Conservation (phyloP, 1,140 invertebrate genomes). For the Drosophila navojoa region DNA sequence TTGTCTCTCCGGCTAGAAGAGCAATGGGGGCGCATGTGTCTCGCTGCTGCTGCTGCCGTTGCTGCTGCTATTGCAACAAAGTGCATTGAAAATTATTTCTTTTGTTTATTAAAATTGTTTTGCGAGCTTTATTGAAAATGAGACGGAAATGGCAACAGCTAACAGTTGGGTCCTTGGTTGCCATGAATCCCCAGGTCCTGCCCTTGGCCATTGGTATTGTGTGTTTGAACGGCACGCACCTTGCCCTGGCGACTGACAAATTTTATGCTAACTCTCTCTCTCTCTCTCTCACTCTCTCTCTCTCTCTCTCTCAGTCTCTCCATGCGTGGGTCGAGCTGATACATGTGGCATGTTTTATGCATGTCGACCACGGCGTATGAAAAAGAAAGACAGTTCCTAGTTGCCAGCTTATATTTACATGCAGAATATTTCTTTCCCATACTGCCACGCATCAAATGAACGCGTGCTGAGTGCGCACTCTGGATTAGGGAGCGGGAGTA, state of each 20-base stretch:
- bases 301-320: not conserved
- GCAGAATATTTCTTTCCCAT: constrained; percentile 28
- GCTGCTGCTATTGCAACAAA: constrained; percentile 34
- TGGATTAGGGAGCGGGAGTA: constrained; percentile 16
- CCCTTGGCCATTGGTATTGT: constrained; percentile 6
- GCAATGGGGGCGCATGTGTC: constrained; percentile 48
- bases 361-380: constrained; percentile 1
- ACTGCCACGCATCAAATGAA: constrained; percentile 38
- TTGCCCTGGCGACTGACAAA: constrained; percentile 23
- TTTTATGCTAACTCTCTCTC: constrained; percentile 23
- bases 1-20: constrained; percentile 9
- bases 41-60: constrained; percentile 4
- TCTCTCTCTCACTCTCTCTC: too few species aligned
- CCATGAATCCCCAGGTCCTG: not conserved
- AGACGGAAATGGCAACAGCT: constrained; percentile 13
- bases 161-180: constrained; percentile 18
- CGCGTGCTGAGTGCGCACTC: constrained; percentile 45
- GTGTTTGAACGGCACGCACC: constrained; percentile 15
- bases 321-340: constrained; percentile 4
- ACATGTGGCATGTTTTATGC: constrained; percentile 37
- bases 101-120: constrained; percentile 57
- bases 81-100: constrained; percentile 52
- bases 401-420: constrained; percentile 60
- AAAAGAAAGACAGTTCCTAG: constrained; percentile 11
- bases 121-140: constrained; percentile 44